Evolutionary conservation across 1,140 invertebrate genomes (phyloP).

Genomic region (Vanessa tameamea): DNA sequence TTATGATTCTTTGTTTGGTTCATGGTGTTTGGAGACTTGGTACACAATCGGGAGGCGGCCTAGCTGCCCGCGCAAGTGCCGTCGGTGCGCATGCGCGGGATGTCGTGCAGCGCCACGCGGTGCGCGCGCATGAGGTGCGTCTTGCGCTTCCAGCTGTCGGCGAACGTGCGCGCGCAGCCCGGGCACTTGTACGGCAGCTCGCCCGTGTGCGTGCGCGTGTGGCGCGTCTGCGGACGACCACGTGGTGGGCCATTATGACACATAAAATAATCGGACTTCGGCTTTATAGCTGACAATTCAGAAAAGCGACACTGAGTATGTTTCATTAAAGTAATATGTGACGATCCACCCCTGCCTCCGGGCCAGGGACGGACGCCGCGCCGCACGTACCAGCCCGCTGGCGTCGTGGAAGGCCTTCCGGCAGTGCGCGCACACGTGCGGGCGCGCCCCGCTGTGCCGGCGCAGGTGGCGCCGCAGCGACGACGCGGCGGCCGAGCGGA

Average conservation of each 20-base stretch:
- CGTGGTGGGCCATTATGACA: neutral
- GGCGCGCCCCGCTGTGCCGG: conserved; percentile 43
- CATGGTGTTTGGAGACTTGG: no score
- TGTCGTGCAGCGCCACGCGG: conserved; percentile 59
- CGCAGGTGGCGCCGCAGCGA: conserved; percentile 62
- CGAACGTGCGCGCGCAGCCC: conserved; percentile 86
- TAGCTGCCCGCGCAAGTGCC: conserved; percentile 41
- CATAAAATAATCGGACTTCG: neutral
- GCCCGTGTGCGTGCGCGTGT: conserved; percentile 89
- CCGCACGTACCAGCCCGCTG: conserved; percentile 53
- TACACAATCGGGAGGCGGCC: neutral
- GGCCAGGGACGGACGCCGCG: no score
- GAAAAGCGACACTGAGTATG: no score
- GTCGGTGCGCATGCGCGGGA: conserved; percentile 60
- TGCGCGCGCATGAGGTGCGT: conserved; percentile 74
- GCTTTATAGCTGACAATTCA: no score
- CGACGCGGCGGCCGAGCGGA: conserved; percentile 58
- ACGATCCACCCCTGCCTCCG: no score
- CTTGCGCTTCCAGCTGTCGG: conserved; percentile 78
- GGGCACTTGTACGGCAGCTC: conserved; percentile 91
- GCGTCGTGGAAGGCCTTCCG: conserved; percentile 57
- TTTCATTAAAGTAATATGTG: no score
- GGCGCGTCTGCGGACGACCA: conserved; percentile 60
- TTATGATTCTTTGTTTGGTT: no score
- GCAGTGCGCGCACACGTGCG: conserved; percentile 56